Conservation (phyloP, 2,888 invertebrate genomes). For the Perizoma affinitatum region DNA sequence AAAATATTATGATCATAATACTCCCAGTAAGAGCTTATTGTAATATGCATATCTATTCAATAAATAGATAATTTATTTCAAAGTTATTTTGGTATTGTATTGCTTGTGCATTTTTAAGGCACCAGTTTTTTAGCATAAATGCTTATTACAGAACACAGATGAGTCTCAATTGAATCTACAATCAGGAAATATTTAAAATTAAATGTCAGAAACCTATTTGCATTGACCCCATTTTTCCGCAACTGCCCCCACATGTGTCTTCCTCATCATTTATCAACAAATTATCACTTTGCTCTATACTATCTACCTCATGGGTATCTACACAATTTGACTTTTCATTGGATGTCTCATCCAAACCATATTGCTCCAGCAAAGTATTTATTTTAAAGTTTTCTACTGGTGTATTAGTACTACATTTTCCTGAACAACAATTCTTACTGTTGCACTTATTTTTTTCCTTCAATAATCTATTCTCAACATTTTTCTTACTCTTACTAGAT, state of each 20-base stretch:
- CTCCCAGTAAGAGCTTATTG: slow-evolving; percentile 20
- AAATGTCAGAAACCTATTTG: slow-evolving; percentile 61
- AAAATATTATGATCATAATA: slow-evolving; percentile 15
- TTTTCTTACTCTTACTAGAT: slow-evolving; percentile 38
- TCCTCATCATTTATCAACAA: slow-evolving; percentile 55
- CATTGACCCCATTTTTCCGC: slow-evolving; percentile 61
- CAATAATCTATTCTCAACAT: slow-evolving; percentile 31
- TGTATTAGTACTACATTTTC: slow-evolving; percentile 44
- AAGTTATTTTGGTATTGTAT: slow-evolving; percentile 8
- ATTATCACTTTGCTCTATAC: slow-evolving; percentile 39
- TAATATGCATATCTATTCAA: slow-evolving; percentile 12
- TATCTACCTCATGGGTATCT: slow-evolving; percentile 26
- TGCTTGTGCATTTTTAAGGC: slow-evolving; percentile 4
- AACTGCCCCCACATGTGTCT: slow-evolving; percentile 64
- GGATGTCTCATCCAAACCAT: slow-evolving; percentile 51
- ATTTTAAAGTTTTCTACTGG: slow-evolving; percentile 55
- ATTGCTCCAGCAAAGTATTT: slow-evolving; percentile 57
- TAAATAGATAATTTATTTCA: slow-evolving; percentile 9
- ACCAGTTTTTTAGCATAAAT: background rate
- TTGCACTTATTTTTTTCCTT: slow-evolving; percentile 29
- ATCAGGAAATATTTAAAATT: too few relatives aligned
- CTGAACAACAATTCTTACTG: slow-evolving; percentile 50
- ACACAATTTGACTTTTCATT: slow-evolving; percentile 15
- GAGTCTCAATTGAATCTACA: too few relatives aligned
- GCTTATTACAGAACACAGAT: too few relatives aligned